Evolutionary conservation across 2,888 invertebrate genomes (phyloP), one percentile per base, ranked within the genome.

Genomic region (Amblyjoppa proteus): DNA sequence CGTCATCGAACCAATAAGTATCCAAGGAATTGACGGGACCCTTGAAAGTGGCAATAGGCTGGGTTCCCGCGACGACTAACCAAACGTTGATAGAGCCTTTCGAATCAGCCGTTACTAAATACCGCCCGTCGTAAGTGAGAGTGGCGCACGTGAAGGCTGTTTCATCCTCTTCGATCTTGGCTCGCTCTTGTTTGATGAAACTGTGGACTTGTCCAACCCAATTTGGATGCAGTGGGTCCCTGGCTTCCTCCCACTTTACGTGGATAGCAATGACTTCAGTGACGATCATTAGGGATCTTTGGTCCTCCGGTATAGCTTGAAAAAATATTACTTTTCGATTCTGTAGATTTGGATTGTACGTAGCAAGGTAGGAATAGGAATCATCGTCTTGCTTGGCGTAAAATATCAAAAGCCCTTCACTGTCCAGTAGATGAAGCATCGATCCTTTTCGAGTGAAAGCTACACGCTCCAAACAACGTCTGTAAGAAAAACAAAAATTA

Each of bases 71-170:
- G 66, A 91, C 89, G 28, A 93, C 88, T 83, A 94, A 90, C 92
- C 94, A 94, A 79, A 95, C 93, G 64, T 92, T 93, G 41, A 95
- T 92, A n/a, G 91, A 93, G 68, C 94, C 93, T 81, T 92, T 92
- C 4, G 94, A 93, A 70, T 94, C 94, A 20, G 93, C 94, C 64
- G 93, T 91, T 58, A 95, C 93, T 73, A 95, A 90, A 88, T 94
- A 95, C 61, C 92, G 89, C 2, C 94, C 94, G 88, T 95, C 95
- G 56, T 93, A 91, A 3, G 94, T 94, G 38, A 94, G 89, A 2
- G 94, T 91, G 20, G 94, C 94, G n/a, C 83, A 83, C 13, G 73
- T 85, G 58, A 83, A 88, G 45, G 69, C 68, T 1, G 80, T 78
- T 61, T 90, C 88, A n/a, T 89, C 84, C 73, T 89, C 86, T 34